phyloP scores from a whole-genome alignment of 2,888 invertebrate genomes.

The Panzeria rudis region DNA sequence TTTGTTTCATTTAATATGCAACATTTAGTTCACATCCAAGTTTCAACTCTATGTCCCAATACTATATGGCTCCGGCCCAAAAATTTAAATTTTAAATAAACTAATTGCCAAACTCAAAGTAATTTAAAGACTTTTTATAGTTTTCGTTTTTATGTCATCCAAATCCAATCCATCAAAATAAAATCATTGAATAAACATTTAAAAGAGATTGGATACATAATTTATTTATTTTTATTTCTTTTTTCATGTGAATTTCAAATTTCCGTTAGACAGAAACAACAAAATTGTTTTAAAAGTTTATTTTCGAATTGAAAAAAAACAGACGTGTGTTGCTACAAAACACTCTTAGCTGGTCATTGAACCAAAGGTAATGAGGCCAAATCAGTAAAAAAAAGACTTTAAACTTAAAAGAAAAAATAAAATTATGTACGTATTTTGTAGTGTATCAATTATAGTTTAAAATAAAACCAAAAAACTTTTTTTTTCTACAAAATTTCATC shows the following conservation, averaged over 20 bases:
- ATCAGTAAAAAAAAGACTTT: constrained; percentile 1
- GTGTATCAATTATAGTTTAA: constrained; percentile 12
- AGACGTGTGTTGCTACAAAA: constrained; percentile 30
- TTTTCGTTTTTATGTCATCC: constrained; percentile 14
- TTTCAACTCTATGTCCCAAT: not conserved
- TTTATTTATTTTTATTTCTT: constrained; percentile 1
- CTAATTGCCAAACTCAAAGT: constrained; percentile 25
- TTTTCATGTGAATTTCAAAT: constrained; percentile 43
- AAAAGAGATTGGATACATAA: constrained; percentile 57
- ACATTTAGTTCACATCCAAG: not conserved
- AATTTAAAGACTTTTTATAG: not conserved
- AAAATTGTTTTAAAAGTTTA: constrained; percentile 34
- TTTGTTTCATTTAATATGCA: not conserved
- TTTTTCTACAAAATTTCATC: constrained; percentile 21
- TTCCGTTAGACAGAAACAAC: constrained; percentile 50
- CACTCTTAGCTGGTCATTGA: constrained; percentile 57
- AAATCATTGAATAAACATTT: constrained; percentile 48
- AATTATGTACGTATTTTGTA: not conserved
- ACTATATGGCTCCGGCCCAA: not conserved
- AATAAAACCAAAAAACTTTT: constrained; percentile 22
- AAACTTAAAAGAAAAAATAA: constrained; percentile 10
- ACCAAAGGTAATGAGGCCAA: constrained; percentile 66
- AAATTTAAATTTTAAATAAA: constrained; percentile 24
- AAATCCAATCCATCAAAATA: constrained; percentile 56
- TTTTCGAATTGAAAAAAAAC: constrained; percentile 30